Evolutionary conservation across 2,888 invertebrate genomes (phyloP).

Genomic region (Callosobruchus maculatus): DNA sequence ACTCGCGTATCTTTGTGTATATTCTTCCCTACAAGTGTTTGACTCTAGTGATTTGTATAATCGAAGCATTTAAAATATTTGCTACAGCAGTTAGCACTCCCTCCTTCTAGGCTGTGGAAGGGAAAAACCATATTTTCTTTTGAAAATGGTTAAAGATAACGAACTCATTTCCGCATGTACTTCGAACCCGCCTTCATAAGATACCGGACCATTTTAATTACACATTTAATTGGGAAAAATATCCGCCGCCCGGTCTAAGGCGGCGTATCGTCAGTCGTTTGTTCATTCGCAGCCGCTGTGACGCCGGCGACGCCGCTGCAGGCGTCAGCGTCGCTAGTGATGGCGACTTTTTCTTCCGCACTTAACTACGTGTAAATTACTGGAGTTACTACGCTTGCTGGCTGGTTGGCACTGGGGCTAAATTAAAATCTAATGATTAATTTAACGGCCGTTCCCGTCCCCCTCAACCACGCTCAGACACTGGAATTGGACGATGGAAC

Average conservation of each 20-base stretch:
- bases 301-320: neutral
- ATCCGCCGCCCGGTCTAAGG: slow-evolving; percentile 21
- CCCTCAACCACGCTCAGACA: neutral
- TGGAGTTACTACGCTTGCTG: slow-evolving; percentile 28
- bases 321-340: neutral
- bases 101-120: too few species aligned
- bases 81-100: too few species aligned
- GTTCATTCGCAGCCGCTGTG: slow-evolving; percentile 31
- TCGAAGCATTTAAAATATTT: too few species aligned
- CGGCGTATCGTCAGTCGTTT: slow-evolving; percentile 37
- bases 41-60: too few species aligned
- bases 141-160: too few species aligned
- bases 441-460: slow-evolving; percentile 31
- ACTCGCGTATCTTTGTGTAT: too few species aligned
- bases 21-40: too few species aligned
- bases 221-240: slow-evolving; percentile 39
- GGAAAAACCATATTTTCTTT: too few species aligned
- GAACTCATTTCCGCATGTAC: too few species aligned
- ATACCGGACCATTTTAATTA: slow-evolving; percentile 43
- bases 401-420: slow-evolving; percentile 34
- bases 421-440: slow-evolving; percentile 48
- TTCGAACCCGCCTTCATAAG: slow-evolving; percentile 4
- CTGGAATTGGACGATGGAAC: neutral
- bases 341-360: slow-evolving; percentile 27
- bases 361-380: slow-evolving; percentile 45